Evolutionary conservation across 2,888 invertebrate genomes (phyloP).

Genomic region (Chrysina gloriosa): DNA sequence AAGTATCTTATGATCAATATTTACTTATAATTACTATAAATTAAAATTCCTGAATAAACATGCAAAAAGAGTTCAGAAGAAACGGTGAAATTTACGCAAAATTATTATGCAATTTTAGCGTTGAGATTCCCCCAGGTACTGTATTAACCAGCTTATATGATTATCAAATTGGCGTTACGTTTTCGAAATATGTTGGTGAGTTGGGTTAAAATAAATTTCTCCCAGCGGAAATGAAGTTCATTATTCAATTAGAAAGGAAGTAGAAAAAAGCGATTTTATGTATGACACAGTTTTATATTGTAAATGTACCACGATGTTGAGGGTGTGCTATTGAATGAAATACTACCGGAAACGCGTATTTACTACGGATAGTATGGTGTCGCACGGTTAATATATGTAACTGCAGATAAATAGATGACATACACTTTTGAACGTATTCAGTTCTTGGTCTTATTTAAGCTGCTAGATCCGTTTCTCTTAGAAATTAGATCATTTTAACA

Average conservation of each 20-base stretch:
- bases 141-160: too few species aligned
- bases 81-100: too few species aligned
- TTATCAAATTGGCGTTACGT: too few species aligned
- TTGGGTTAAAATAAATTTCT: conserved; percentile 26
- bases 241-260: conserved; percentile 30
- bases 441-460: not conserved
- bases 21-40: too few species aligned
- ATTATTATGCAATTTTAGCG: too few species aligned
- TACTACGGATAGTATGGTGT: conserved; percentile 5
- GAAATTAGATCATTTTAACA: too few species aligned
- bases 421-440: not conserved
- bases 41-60: too few species aligned
- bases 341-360: conserved; percentile 30
- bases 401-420: not conserved
- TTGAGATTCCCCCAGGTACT: too few species aligned
- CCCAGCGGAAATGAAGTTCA: conserved; percentile 8
- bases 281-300: conserved; percentile 32
- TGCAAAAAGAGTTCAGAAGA: too few species aligned
- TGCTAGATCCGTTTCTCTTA: not conserved
- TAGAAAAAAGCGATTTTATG: conserved; percentile 16
- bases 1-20: too few species aligned
- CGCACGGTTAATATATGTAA: not conserved
- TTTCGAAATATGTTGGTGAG: too few species aligned
- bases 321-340: conserved; percentile 33
- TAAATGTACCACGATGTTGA: conserved; percentile 20